Conservation (phyloP, 2,797 vertebrate genomes). For the Psittacula derbiana region DNA sequence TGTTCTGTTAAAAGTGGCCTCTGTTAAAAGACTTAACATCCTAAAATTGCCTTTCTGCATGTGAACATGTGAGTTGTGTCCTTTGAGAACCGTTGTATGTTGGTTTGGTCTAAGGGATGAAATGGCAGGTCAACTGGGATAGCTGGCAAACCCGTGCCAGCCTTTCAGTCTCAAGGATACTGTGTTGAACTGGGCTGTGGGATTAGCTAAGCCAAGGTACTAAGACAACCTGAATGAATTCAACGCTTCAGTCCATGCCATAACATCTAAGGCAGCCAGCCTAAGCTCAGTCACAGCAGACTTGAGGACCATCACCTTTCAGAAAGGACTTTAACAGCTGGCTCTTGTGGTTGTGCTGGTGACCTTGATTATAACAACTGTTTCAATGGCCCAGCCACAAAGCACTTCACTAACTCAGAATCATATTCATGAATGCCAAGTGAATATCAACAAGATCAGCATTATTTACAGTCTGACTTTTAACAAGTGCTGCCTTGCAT, state of each 20-base stretch:
- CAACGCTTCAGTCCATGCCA: neutral
- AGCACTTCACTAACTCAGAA: neutral
- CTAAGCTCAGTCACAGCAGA: neutral
- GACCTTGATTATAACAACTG: conserved; percentile 2
- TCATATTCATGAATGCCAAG: conserved; percentile 43
- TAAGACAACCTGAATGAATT: neutral
- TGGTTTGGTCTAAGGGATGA: neutral
- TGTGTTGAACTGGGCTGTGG: neutral
- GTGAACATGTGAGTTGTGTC: neutral
- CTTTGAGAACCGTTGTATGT: neutral
- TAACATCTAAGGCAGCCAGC: neutral
- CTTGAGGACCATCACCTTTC: neutral
- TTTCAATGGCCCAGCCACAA: neutral
- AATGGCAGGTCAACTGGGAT: neutral
- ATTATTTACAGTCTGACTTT: conserved; percentile 61
- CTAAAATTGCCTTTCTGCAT: neutral
- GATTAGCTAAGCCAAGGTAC: neutral
- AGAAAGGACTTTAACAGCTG: neutral
- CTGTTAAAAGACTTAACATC: neutral
- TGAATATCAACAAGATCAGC: conserved; percentile 59
- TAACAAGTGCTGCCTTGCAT: conserved; percentile 31
- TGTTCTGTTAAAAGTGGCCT: neutral
- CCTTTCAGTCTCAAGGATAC: neutral
- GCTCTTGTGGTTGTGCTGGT: neutral
- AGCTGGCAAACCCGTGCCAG: neutral